Percentiles rank a stretch among this genome's conserved stretches.
Conservation (phyloP, 1,140 invertebrate species). For the Tribolium madens region DNA sequence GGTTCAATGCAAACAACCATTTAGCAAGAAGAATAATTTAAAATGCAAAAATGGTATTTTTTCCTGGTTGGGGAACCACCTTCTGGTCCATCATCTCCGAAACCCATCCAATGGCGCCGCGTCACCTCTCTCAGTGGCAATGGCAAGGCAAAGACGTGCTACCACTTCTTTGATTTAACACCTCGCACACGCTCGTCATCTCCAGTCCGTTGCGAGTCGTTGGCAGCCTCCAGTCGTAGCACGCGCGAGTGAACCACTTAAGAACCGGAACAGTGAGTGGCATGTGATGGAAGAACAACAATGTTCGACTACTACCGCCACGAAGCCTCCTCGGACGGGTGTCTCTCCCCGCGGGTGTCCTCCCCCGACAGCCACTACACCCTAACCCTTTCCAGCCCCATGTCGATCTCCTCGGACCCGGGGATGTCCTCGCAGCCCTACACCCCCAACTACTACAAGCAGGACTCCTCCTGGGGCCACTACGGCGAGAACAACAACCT, state of each 20-base stretch:
- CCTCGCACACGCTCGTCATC: conserved; percentile 49
- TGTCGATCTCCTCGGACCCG: conserved; percentile 58
- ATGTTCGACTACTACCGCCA: conserved; percentile 55
- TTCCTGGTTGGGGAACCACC: too few species aligned
- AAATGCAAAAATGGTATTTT: too few species aligned
- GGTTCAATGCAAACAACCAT: too few species aligned
- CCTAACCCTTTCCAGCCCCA: conserved; percentile 57
- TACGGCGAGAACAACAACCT: conserved; percentile 64
- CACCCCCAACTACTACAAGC: conserved; percentile 61
- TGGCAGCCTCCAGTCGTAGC: conserved; percentile 17
- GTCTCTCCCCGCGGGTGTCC: conserved; percentile 60
- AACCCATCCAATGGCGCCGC: conserved; percentile 2
- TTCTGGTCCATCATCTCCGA: too few species aligned
- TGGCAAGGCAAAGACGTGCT: conserved; percentile 41
- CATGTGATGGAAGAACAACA: conserved; percentile 36
- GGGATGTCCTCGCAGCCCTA: conserved; percentile 63
- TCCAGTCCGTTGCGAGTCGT: conserved; percentile 49
- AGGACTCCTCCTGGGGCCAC: conserved; percentile 53
- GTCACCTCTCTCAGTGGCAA: conserved; percentile 49
- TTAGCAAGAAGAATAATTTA: too few species aligned
- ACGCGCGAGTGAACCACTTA: conserved; percentile 40
- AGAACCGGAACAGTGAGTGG: conserved; percentile 22
- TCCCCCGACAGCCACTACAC: conserved; percentile 60
- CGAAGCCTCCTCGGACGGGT: conserved; percentile 60
- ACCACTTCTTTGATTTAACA: conserved; percentile 59